Conservation (phyloP, 2,888 invertebrate species). For the Aphodius sticticus region DNA sequence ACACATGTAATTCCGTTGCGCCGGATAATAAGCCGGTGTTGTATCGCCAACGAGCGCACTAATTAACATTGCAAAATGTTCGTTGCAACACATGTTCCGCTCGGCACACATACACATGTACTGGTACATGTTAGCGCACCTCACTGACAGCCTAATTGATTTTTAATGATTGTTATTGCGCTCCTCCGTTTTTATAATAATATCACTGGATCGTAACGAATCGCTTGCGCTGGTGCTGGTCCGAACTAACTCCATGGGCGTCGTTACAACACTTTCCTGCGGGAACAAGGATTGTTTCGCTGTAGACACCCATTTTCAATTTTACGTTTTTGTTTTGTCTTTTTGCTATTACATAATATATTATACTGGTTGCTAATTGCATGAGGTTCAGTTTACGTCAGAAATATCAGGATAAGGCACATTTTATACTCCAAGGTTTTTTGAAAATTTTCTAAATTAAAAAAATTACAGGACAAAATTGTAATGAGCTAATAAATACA, state of each 20-base stretch:
- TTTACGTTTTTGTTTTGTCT: no score
- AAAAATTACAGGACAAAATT: background rate
- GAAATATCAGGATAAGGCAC: background rate
- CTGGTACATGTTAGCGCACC: conserved; percentile 9
- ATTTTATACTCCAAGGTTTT: background rate
- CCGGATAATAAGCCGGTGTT: background rate
- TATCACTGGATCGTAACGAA: background rate
- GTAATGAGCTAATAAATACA: no score
- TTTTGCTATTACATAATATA: no score
- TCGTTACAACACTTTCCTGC: background rate
- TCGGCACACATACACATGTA: conserved; percentile 28
- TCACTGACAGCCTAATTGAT: conserved; percentile 34
- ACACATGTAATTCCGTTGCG: background rate
- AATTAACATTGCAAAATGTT: conserved; percentile 35
- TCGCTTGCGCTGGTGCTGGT: background rate
- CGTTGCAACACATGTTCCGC: conserved; percentile 30
- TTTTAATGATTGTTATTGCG: conserved; percentile 33
- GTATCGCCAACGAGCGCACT: conserved; percentile 13
- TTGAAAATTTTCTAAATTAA: background rate
- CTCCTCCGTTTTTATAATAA: conserved; percentile 11
- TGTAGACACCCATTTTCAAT: no score
- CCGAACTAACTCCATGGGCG: background rate
- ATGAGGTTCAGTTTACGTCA: background rate
- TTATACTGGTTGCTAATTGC: background rate
- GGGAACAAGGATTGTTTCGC: no score